Evolutionary conservation across 2,888 invertebrate genomes (phyloP).

Genomic region (Oscheius sp.): DNA sequence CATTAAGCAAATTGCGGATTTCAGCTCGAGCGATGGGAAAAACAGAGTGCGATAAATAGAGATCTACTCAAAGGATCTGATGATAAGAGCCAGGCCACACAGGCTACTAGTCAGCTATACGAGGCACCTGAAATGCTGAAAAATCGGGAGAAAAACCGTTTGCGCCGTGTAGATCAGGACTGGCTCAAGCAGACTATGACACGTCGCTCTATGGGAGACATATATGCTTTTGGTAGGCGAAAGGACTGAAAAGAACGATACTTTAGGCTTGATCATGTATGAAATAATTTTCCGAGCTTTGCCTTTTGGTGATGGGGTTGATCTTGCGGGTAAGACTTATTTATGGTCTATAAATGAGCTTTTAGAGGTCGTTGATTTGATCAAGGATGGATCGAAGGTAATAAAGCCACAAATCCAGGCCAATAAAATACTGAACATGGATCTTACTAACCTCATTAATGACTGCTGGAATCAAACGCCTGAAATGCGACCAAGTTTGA

Average conservation of each 20-base stretch:
- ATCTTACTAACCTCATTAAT: slow-evolving; percentile 50
- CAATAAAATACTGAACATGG: slow-evolving; percentile 54
- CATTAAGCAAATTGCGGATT: no score
- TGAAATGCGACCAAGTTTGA: slow-evolving; percentile 58
- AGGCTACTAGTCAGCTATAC: slow-evolving; percentile 64
- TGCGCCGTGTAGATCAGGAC: slow-evolving; percentile 56
- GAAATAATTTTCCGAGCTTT: slow-evolving; percentile 66
- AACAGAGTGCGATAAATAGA: slow-evolving; percentile 56
- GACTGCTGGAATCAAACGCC: slow-evolving; percentile 61
- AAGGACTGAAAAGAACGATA: slow-evolving; percentile 61
- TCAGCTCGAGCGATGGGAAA: slow-evolving; percentile 68
- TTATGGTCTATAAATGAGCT: not conserved
- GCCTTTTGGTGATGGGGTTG: slow-evolving; percentile 62
- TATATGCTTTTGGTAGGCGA: slow-evolving; percentile 67
- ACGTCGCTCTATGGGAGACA: slow-evolving; percentile 50
- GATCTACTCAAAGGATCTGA: slow-evolving; percentile 54
- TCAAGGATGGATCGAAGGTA: slow-evolving; percentile 52
- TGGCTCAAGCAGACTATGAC: slow-evolving; percentile 45
- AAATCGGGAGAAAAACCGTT: slow-evolving; percentile 62
- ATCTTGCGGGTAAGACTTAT: slow-evolving; percentile 44
- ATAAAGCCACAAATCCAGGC: slow-evolving; percentile 63
- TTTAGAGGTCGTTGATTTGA: slow-evolving; percentile 54
- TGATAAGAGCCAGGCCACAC: slow-evolving; percentile 64
- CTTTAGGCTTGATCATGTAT: slow-evolving; percentile 65
- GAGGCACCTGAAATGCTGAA: slow-evolving; percentile 68